Base-by-base conservation (phyloP, 2,888 invertebrate genomes). In the Carterocephalus palaemon region DNA sequence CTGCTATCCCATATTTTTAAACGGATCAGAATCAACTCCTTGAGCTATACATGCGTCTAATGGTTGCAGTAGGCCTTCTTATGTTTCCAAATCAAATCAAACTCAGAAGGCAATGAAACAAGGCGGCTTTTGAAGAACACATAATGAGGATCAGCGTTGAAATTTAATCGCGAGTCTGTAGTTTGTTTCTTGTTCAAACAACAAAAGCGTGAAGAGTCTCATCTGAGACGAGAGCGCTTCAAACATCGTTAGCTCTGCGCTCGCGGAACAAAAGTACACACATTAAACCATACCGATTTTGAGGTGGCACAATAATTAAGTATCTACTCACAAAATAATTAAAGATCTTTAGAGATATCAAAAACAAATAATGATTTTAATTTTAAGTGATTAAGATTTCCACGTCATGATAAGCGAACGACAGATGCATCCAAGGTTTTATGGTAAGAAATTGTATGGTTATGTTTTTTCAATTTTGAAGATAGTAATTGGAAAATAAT, bases 211-310 rank as follows among this genome's bases (percentile, higher is more conserved):
- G 67, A 64, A 75, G 37, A 70, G 67, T 69, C 67, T 70, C 67
- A 69, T 69, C 70, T 67, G 64, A 69, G 64, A 65, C 64, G 70
- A 77, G 79, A 73, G 73, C 59, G 67, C 77, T 82, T 64, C 65
- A 75, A 74, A 67, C 67, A 62, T 72, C 72, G 75, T 70, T 68
- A 70, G 69, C 62, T 67, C 74, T 72, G 59, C 67, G 63, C 57
- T 59, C 56, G 54, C 67, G 63, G 62, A 68, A 75, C 75, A 69
- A 75, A 75, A 69, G 78, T 75, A 81, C 77, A 81, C 82, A 81
- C 80, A 79, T 84, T 82, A 78, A 78, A 83, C 81, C 73, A 81
- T 81, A 71, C 64, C 66, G 64, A 78, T 75, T 75, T 74, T 70
- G 67, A 78, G 72, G 74, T 75, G 75, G 75, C 67, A 74, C 60